phyloP scores from a whole-genome alignment of 1,140 invertebrate species.

The Drosophila malerkotliana region DNA sequence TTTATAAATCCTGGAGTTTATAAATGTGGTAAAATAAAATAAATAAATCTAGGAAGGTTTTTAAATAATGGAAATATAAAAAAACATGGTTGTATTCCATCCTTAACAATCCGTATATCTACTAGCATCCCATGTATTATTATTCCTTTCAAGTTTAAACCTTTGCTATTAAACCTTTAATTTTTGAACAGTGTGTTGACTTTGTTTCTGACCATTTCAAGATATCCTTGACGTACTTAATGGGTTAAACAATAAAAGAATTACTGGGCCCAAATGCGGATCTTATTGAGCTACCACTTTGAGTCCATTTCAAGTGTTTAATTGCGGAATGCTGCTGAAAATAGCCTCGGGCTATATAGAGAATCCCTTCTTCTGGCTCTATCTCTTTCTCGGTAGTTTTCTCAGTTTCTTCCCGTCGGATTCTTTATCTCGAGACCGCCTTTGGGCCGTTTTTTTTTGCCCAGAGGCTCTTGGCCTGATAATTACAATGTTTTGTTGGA shows the following conservation, averaged over 20 bases:
- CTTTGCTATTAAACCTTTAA: no score
- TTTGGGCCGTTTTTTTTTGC: constrained; percentile 6
- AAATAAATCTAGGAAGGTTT: no score
- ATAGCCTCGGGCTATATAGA: constrained; percentile 72
- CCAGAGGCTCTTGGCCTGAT: constrained; percentile 30
- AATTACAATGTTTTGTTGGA: constrained; percentile 81
- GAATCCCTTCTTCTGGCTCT: constrained; percentile 15
- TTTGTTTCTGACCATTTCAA: background rate
- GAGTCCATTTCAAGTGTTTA: constrained; percentile 69
- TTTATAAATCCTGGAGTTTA: background rate
- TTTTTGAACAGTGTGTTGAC: background rate
- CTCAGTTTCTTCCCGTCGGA: background rate
- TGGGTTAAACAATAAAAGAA: background rate
- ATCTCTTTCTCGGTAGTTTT: constrained; percentile 7
- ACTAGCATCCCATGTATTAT: no score
- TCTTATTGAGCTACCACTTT: constrained; percentile 41
- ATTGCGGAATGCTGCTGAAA: constrained; percentile 75
- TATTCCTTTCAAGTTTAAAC: no score
- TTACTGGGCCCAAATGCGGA: constrained; percentile 15
- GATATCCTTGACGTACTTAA: background rate
- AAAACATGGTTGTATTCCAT: no score
- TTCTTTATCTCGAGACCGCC: constrained; percentile 8
- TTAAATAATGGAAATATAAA: no score
- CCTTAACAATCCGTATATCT: no score
- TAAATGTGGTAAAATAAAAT: background rate